Conservation (phyloP, 1,140 invertebrate genomes). For the Steinernema feltiae region DNA sequence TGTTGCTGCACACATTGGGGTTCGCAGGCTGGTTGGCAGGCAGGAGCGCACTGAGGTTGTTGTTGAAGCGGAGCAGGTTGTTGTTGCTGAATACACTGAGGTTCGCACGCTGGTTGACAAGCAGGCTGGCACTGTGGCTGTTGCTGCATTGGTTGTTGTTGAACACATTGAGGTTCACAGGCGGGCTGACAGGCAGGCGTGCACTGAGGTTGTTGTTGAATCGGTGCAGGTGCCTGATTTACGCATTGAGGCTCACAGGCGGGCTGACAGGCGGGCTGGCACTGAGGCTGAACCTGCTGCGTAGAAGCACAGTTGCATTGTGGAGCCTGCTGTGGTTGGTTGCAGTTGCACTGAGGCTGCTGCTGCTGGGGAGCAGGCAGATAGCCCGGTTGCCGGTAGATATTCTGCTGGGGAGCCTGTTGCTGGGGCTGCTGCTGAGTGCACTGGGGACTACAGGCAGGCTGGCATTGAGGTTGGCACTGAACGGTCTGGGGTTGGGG, state of each 20-base stretch:
- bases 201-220: not conserved
- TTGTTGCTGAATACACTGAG: no score
- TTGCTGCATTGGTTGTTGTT: no score
- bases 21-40: no score
- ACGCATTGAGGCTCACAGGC: conserved; percentile 6
- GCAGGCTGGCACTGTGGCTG: not conserved
- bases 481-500: not conserved
- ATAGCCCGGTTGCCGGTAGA: not conserved
- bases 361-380: not conserved
- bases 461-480: not conserved
- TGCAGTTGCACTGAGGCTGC: not conserved
- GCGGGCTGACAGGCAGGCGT: not conserved
- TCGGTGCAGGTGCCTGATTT: not conserved
- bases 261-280: not conserved
- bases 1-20: no score
- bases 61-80: no score
- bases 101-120: no score
- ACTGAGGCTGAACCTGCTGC: not conserved
- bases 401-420: not conserved
- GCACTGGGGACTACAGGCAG: not conserved
- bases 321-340: conserved; percentile 6
- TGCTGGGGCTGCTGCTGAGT: not conserved
- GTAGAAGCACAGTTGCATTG: not conserved
- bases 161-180: no score
- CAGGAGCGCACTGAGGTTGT: no score